Conservation (phyloP, 2,797 vertebrate species). For the Paedocypris micromegethes region DNA sequence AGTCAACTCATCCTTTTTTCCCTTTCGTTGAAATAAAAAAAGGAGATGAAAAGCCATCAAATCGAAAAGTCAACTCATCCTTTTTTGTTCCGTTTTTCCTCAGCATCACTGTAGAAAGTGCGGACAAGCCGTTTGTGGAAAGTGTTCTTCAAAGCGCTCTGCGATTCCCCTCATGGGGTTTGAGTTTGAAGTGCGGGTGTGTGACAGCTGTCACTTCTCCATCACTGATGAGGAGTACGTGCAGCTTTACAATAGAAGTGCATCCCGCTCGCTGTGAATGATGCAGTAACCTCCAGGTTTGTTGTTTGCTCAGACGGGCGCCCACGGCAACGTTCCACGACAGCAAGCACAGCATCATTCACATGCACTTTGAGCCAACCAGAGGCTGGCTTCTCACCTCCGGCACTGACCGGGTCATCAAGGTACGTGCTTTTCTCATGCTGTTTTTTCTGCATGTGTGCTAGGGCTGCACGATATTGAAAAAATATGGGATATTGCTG, state of each 20-base stretch:
- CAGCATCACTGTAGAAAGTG: slow-evolving; percentile 56
- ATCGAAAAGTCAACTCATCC: too few relatives aligned
- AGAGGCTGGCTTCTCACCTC: slow-evolving; percentile 89
- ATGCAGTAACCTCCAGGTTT: slow-evolving; percentile 1
- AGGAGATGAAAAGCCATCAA: too few relatives aligned
- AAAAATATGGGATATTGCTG: neutral
- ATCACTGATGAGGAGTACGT: slow-evolving; percentile 98
- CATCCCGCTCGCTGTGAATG: slow-evolving; percentile 3
- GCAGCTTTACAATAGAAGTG: neutral
- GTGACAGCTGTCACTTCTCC: slow-evolving; percentile 89
- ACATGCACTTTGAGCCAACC: slow-evolving; percentile 92
- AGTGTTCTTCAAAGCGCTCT: slow-evolving; percentile 92
- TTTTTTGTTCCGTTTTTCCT: neutral
- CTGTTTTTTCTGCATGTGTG: neutral
- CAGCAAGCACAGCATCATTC: slow-evolving; percentile 88
- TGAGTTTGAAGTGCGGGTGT: slow-evolving; percentile 95
- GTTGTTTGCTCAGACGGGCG: slow-evolving; percentile 70
- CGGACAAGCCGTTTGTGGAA: slow-evolving; percentile 83
- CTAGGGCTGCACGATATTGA: too few relatives aligned
- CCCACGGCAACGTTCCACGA: slow-evolving; percentile 96
- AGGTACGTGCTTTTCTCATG: slow-evolving; percentile 67
- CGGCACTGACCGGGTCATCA: slow-evolving; percentile 89
- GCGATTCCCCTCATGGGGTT: slow-evolving; percentile 97
- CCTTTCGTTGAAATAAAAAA: too few relatives aligned
- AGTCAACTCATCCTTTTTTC: too few relatives aligned